Evolutionary conservation across 2,888 invertebrate species (phyloP).

Genomic region (Automeris io): DNA sequence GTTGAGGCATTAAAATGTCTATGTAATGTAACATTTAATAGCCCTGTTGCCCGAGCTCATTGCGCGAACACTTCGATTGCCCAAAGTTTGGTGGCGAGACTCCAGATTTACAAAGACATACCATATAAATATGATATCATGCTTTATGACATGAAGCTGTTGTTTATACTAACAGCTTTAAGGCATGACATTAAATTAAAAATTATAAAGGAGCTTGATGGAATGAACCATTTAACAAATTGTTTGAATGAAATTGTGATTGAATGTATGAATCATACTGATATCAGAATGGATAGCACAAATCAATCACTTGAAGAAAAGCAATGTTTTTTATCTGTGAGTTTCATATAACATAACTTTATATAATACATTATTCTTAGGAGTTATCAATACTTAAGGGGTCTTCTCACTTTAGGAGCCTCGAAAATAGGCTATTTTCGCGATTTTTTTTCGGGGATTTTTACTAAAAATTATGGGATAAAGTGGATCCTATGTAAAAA

Average conservation of each 20-base stretch:
- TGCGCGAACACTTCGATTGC: conserved; percentile 79
- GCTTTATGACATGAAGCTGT: conserved; percentile 90
- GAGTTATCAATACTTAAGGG: no score
- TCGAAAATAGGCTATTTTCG: no score
- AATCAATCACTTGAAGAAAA: conserved; percentile 27
- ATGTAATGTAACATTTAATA: conserved; percentile 91
- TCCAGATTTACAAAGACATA: conserved; percentile 81
- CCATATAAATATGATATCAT: conserved; percentile 83
- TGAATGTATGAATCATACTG: conserved; percentile 37
- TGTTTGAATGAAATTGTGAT: conserved; percentile 80
- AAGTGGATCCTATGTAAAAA: no score
- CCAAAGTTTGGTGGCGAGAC: conserved; percentile 83
- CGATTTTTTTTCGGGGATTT: no score
- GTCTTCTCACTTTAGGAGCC: no score
- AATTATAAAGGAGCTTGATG: conserved; percentile 82
- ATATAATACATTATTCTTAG: no score
- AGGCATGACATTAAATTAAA: conserved; percentile 81
- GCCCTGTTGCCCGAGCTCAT: conserved; percentile 55
- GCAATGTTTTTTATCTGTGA: conserved; percentile 42
- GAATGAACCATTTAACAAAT: conserved; percentile 81
- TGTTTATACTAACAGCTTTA: conserved; percentile 92
- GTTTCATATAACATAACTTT: conserved; percentile 15
- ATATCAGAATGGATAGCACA: conserved; percentile 32
- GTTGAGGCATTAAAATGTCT: conserved; percentile 92
- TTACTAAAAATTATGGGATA: no score